Percentiles rank a stretch among this genome's conserved stretches.
Evolutionary conservation across 2,797 vertebrate genomes (phyloP).

Genomic region (Myotis vivesi): DNA sequence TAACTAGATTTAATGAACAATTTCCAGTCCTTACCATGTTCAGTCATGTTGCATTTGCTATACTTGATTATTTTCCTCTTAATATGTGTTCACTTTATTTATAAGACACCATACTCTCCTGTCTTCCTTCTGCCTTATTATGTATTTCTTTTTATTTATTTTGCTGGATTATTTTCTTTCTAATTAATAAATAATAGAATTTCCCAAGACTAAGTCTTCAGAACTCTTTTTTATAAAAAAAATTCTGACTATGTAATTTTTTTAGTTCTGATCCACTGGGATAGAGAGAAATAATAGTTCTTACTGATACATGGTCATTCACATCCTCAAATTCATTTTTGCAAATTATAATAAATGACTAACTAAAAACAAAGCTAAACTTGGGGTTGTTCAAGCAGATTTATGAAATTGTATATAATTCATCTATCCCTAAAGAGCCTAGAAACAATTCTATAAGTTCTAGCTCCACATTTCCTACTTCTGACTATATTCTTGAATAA

Average conservation of each 20-base stretch:
- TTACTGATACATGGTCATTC: not conserved
- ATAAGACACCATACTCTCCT: not conserved
- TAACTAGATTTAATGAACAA: not conserved
- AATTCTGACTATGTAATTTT: not conserved
- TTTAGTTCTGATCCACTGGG: not conserved
- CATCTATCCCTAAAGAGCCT: not conserved
- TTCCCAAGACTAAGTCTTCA: not conserved
- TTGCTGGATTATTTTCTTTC: not conserved
- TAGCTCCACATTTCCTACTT: not conserved
- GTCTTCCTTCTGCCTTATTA: not conserved
- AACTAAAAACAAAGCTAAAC: not conserved
- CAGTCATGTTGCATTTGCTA: not conserved
- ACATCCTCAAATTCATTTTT: not conserved
- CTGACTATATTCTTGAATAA: not conserved
- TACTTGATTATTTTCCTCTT: not conserved
- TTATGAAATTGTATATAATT: not conserved
- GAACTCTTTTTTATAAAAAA: not conserved
- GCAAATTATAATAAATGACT: not conserved
- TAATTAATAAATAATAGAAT: not conserved
- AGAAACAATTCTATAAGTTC: not conserved
- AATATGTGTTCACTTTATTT: not conserved
- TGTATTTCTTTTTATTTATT: not conserved
- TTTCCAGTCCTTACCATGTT: not conserved
- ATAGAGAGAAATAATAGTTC: not conserved
- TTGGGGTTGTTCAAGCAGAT: not conserved